Evolutionary conservation across 2,888 invertebrate species (phyloP).

Genomic region (Xylota sylvarum): DNA sequence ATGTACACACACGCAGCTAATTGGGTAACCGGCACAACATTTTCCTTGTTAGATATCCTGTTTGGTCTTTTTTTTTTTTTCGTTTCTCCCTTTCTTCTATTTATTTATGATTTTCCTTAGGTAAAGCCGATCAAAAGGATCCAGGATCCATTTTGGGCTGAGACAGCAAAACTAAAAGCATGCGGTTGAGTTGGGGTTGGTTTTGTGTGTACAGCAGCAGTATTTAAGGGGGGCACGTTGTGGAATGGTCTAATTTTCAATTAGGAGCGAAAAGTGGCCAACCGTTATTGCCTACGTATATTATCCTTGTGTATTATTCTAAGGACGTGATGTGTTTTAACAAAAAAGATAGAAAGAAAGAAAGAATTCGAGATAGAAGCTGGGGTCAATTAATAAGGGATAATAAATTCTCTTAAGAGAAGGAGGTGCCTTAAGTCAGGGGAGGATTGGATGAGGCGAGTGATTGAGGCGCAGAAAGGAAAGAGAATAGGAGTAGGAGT

Average conservation of each 20-base stretch:
- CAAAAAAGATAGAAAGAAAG: conserved; percentile 9
- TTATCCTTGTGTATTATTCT: conserved; percentile 55
- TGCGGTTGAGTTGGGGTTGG: too few relatives aligned
- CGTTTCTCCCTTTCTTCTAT: not conserved
- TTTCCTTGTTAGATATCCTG: conserved; percentile 28
- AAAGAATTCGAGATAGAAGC: conserved; percentile 11
- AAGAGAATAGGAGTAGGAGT: too few relatives aligned
- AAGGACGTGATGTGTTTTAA: conserved; percentile 65
- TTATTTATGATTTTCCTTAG: conserved; percentile 52
- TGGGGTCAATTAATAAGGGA: conserved; percentile 49
- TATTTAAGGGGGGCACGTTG: conserved; percentile 15
- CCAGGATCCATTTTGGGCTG: conserved; percentile 44
- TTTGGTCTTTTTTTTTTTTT: conserved; percentile 13
- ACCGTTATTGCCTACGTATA: conserved; percentile 56
- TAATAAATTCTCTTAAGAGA: conserved; percentile 16
- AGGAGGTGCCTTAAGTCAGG: not conserved
- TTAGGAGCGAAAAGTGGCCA: conserved; percentile 67
- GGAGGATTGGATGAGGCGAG: not conserved
- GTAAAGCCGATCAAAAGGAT: conserved; percentile 43
- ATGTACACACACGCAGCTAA: conserved; percentile 35
- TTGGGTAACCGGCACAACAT: conserved; percentile 56
- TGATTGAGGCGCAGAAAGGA: not conserved
- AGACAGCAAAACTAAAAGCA: conserved; percentile 51
- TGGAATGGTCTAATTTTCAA: conserved; percentile 72
- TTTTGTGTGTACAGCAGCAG: too few relatives aligned